Evolutionary conservation across 2,888 invertebrate species (phyloP).

Genomic region (Conistra vaccinii): DNA sequence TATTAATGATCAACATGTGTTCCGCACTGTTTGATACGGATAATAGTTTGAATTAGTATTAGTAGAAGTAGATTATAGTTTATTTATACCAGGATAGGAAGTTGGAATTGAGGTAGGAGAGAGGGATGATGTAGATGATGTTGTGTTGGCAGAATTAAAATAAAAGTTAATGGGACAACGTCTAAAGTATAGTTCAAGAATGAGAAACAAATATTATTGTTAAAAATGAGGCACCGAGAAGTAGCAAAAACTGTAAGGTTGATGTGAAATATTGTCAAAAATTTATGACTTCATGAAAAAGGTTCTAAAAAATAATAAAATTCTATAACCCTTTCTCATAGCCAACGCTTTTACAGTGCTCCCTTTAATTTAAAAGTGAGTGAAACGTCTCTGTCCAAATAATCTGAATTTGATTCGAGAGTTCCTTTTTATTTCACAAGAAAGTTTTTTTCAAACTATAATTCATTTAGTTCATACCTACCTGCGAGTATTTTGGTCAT

Average conservation of each 20-base stretch:
- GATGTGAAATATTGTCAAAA: neutral
- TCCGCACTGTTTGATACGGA: constrained; percentile 62
- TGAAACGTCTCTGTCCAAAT: neutral
- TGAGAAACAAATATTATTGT: neutral
- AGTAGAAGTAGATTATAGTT: constrained; percentile 42
- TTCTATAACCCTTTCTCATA: neutral
- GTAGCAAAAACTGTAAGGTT: neutral
- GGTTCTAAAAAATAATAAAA: neutral
- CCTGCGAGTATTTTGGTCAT: constrained; percentile 18
- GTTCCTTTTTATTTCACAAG: neutral
- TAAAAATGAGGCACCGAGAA: too few relatives aligned
- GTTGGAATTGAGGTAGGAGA: neutral
- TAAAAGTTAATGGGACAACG: neutral
- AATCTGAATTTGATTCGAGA: neutral
- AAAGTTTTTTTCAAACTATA: too few relatives aligned
- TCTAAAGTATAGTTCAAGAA: neutral
- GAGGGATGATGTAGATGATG: neutral
- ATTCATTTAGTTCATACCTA: neutral
- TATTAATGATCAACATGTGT: constrained; percentile 80
- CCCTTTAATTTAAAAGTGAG: neutral
- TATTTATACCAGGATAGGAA: constrained; percentile 27
- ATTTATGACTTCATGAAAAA: neutral
- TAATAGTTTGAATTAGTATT: constrained; percentile 58
- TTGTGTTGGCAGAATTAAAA: neutral
- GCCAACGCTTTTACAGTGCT: constrained; percentile 21